phyloP scores from a whole-genome alignment of 2,888 invertebrate genomes.

The Drosophila setosimentum region DNA sequence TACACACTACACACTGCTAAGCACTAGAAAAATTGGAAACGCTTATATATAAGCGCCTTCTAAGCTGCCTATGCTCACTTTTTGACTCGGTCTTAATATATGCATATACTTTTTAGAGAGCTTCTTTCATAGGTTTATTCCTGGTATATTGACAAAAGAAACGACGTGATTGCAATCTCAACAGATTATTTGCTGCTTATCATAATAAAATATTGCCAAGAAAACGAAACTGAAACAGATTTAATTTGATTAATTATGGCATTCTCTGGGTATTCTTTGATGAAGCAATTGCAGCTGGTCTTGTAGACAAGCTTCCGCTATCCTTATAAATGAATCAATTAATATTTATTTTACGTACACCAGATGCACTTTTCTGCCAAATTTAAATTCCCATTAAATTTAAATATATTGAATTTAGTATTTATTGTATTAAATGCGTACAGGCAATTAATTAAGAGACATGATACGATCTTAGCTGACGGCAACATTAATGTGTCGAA shows the following conservation, averaged over 20 bases:
- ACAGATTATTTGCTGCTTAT: not conserved
- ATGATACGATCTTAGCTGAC: slow-evolving; percentile 40
- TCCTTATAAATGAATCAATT: not conserved
- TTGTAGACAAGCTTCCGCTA: not conserved
- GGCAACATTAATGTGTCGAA: slow-evolving; percentile 51
- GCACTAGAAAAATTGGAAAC: slow-evolving; percentile 2
- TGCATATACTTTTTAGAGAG: not conserved
- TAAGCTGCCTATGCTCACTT: slow-evolving; percentile 1
- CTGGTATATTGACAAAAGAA: not conserved
- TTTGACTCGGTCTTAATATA: not conserved
- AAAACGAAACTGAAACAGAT: not conserved
- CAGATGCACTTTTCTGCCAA: not conserved
- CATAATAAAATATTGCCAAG: not conserved
- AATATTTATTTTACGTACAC: not conserved
- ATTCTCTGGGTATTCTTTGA: not conserved
- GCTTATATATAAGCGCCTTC: slow-evolving; percentile 1
- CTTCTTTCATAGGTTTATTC: not conserved
- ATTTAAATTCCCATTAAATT: not conserved
- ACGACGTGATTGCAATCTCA: not conserved
- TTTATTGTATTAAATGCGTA: not conserved
- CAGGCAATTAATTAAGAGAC: slow-evolving; percentile 23
- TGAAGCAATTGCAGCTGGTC: not conserved
- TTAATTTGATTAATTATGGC: not conserved
- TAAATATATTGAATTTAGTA: not conserved
- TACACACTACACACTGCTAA: not conserved